phyloP scores from a whole-genome alignment of 2,797 vertebrate genomes.

The Microctenopoma steveboyesi region DNA sequence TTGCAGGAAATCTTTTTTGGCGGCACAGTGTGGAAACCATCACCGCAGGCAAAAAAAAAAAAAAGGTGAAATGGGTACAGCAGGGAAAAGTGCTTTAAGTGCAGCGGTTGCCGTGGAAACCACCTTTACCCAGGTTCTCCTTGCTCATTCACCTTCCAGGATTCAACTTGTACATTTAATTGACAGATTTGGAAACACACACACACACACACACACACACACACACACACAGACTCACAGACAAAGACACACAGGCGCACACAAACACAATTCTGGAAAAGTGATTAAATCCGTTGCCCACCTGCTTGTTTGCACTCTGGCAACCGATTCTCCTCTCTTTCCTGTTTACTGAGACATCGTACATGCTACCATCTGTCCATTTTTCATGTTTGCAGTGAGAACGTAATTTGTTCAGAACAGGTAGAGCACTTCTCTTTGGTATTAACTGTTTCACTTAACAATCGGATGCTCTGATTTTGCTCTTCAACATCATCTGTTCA shows the following conservation, averaged over 20 bases:
- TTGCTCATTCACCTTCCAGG: constrained; percentile 57
- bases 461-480: constrained; percentile 13
- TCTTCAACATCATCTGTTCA: not conserved
- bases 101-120: constrained; percentile 70
- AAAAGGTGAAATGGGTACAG: constrained; percentile 55
- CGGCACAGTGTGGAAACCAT: constrained; percentile 51
- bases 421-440: constrained; percentile 17
- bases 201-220: not conserved
- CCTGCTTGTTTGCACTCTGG: constrained; percentile 61
- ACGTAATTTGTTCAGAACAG: constrained; percentile 36
- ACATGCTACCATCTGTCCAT: constrained; percentile 43
- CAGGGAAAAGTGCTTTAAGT: constrained; percentile 37
- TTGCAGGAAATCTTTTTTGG: constrained; percentile 61
- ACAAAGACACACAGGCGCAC: not conserved
- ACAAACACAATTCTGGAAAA: constrained; percentile 23
- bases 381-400: constrained; percentile 37
- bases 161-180: constrained; percentile 42
- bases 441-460: constrained; percentile 21
- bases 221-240: not conserved
- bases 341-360: constrained; percentile 52
- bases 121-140: constrained; percentile 64
- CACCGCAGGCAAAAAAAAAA: constrained; percentile 36
- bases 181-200: constrained; percentile 50
- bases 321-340: constrained; percentile 40
- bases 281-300: constrained; percentile 53